Percentiles rank a stretch among this genome's conserved stretches.
Conservation (phyloP, 2,113 vertebrate genomes). For the Dicrurus megarhynchus region DNA sequence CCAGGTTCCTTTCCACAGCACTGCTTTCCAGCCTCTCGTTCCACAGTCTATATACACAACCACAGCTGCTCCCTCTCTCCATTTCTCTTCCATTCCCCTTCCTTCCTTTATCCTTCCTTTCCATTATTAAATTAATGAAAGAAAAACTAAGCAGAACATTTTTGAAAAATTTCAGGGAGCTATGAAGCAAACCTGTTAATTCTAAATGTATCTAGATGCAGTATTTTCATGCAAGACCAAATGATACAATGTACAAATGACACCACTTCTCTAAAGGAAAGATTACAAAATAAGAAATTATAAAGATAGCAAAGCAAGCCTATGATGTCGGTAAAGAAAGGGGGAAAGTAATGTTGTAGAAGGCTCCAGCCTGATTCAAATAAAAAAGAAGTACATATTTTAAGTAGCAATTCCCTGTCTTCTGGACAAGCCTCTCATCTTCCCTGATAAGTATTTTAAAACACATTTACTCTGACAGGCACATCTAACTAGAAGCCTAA, state of each 20-base stretch:
- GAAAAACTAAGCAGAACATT: not conserved
- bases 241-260: not conserved
- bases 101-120: not conserved
- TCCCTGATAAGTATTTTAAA: not conserved
- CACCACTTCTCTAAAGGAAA: not conserved
- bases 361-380: not conserved
- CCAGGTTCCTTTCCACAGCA: not conserved
- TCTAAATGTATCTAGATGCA: not conserved
- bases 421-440: not conserved
- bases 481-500: not conserved
- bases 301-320: not conserved
- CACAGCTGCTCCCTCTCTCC: not conserved
- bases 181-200: not conserved
- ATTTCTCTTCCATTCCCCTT: not conserved
- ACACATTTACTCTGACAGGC: not conserved
- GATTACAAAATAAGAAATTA: not conserved
- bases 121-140: not conserved
- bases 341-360: not conserved
- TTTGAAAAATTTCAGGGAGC: not conserved
- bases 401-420: not conserved
- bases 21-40: not conserved
- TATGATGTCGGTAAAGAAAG: not conserved
- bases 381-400: not conserved
- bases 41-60: not conserved
- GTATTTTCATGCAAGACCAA: not conserved